Percentiles rank a stretch among this genome's conserved stretches.
Conservation (phyloP, 2,113 vertebrate species). For the Loxodonta africana region DNA sequence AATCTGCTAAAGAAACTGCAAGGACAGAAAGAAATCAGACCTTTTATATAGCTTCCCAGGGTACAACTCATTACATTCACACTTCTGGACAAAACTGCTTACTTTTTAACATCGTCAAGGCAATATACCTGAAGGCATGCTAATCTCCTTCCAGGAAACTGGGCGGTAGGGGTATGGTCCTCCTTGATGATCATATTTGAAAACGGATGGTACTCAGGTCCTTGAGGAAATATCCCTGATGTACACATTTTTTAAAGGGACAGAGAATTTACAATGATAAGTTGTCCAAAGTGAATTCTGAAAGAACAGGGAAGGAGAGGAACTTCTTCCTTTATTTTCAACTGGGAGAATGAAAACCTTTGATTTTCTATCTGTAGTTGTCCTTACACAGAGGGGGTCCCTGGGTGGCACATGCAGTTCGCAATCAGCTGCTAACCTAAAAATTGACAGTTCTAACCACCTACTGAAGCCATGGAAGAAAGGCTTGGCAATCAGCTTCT, state of each 20-base stretch:
- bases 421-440: too few relatives aligned
- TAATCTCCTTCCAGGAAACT: not conserved
- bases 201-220: not conserved
- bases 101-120: not conserved
- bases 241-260: not conserved
- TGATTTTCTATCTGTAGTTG: not conserved
- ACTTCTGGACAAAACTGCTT: not conserved
- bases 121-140: not conserved
- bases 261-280: not conserved
- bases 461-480: not conserved
- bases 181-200: not conserved
- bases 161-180: not conserved
- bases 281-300: not conserved
- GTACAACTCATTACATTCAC: not conserved
- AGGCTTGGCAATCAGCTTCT: not conserved
- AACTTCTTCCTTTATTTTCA: not conserved
- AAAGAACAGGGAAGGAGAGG: not conserved
- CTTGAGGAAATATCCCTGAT: not conserved
- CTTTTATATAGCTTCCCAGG: not conserved
- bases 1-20: not conserved
- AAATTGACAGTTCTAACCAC: too few relatives aligned
- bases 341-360: not conserved
- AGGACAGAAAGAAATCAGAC: not conserved
- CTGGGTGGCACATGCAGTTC: too few relatives aligned
- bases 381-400: not conserved